Percentiles rank a stretch among this genome's conserved stretches.
phyloP scores from a whole-genome alignment of 2,113 vertebrate genomes.

The Chitala chitala region DNA sequence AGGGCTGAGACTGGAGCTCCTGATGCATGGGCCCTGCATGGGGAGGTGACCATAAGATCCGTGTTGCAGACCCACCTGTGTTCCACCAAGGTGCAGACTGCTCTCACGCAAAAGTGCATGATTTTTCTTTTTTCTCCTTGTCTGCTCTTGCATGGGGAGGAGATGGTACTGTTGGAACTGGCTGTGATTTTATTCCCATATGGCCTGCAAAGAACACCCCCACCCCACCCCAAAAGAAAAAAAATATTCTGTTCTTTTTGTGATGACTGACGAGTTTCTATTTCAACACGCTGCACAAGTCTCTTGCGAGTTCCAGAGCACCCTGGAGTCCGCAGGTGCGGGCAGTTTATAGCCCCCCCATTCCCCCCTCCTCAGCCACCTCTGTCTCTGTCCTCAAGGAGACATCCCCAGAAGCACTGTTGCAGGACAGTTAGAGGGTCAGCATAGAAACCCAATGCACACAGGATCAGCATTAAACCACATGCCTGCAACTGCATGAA shows the following conservation, averaged over 20 bases:
- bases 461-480: not conserved
- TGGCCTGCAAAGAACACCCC: not conserved
- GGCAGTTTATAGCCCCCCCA: not conserved
- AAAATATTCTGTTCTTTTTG: not conserved
- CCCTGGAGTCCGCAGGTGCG: not conserved
- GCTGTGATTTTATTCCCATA: constrained; percentile 10
- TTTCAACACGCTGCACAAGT: not conserved
- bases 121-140: not conserved
- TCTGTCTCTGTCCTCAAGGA: not conserved
- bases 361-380: not conserved
- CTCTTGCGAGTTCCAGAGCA: not conserved
- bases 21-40: too few relatives aligned
- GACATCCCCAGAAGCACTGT: not conserved
- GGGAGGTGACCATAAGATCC: not conserved
- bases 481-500: not conserved
- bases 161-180: not conserved
- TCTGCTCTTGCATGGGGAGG: not conserved
- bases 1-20: not conserved
- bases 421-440: not conserved
- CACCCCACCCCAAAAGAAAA: not conserved
- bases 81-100: not conserved
- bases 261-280: constrained; percentile 9
- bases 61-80: not conserved
- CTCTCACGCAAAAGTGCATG: too few relatives aligned
- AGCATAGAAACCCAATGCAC: not conserved